Conservation (phyloP, 2,113 vertebrate species). For the Picathartes gymnocephalus region DNA sequence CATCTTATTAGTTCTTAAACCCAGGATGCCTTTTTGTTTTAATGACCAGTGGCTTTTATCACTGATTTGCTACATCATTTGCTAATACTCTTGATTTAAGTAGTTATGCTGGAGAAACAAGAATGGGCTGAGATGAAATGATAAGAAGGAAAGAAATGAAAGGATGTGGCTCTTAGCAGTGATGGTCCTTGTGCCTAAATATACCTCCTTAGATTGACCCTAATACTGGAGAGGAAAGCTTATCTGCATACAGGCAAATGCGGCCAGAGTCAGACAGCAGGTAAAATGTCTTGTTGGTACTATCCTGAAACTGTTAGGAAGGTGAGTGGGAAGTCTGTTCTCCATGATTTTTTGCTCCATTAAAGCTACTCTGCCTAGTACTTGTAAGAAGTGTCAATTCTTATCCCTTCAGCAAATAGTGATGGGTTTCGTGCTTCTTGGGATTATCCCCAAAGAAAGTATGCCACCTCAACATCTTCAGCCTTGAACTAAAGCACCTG, state of each 20-base stretch:
- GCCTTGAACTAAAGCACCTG: not conserved
- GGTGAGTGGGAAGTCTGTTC: not conserved
- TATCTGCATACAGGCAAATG: not conserved
- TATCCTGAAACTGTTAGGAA: not conserved
- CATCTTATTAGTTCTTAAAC: not conserved
- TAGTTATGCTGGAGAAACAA: not conserved
- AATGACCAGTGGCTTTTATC: slow-evolving; percentile 25
- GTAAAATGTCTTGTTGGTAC: not conserved
- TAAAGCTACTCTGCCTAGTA: not conserved
- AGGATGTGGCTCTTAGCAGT: not conserved
- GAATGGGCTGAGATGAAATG: not conserved
- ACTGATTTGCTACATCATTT: slow-evolving; percentile 1
- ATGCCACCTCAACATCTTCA: not conserved
- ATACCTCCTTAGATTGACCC: not conserved
- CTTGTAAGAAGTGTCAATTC: not conserved
- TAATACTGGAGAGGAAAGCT: not conserved
- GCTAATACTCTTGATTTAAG: slow-evolving; percentile 1
- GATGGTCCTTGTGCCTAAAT: not conserved
- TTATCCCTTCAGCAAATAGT: slow-evolving; percentile 7
- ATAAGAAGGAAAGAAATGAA: not conserved
- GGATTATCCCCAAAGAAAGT: not conserved
- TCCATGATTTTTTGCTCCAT: not conserved
- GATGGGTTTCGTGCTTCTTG: not conserved
- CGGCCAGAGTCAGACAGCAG: accelerated
- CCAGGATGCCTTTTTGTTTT: not conserved